phyloP scores from a whole-genome alignment of 2,888 invertebrate species.

The Epinotia bilunana region DNA sequence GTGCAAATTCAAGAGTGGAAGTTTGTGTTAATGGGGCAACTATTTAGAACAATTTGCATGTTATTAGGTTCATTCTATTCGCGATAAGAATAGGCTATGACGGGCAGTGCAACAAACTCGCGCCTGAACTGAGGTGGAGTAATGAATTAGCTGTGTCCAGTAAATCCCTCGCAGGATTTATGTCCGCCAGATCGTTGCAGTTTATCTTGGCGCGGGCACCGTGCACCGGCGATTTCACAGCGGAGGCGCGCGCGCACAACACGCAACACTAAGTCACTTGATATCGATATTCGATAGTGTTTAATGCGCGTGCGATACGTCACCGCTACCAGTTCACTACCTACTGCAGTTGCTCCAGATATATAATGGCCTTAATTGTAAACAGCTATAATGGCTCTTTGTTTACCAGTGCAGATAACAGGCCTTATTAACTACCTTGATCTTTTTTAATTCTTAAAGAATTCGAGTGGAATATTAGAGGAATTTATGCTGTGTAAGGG shows the following conservation, averaged over 20 bases:
- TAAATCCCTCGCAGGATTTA: conserved; percentile 50
- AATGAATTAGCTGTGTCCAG: conserved; percentile 46
- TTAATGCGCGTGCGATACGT: conserved; percentile 56
- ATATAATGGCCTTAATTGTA: conserved; percentile 43
- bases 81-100: conserved; percentile 42
- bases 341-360: conserved; percentile 40
- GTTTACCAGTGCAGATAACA: conserved; percentile 36
- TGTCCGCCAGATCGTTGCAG: conserved; percentile 52
- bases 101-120: conserved; percentile 41
- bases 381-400: conserved; percentile 44
- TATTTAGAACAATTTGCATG: conserved; percentile 40
- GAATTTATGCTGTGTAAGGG: conserved; percentile 45
- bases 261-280: conserved; percentile 62
- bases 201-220: conserved; percentile 57
- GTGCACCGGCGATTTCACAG: conserved; percentile 56
- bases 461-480: conserved; percentile 11
- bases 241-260: conserved; percentile 50
- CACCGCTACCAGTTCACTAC: conserved; percentile 48
- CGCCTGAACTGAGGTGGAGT: conserved; percentile 33
- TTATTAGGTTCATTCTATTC: conserved; percentile 26
- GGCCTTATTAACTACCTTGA: conserved; percentile 39
- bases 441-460: conserved; percentile 35
- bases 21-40: conserved; percentile 30
- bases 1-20: conserved; percentile 22
- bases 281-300: conserved; percentile 60